Base-by-base conservation (phyloP, 2,113 vertebrate genomes). In the Dascyllus trimaculatus region DNA sequence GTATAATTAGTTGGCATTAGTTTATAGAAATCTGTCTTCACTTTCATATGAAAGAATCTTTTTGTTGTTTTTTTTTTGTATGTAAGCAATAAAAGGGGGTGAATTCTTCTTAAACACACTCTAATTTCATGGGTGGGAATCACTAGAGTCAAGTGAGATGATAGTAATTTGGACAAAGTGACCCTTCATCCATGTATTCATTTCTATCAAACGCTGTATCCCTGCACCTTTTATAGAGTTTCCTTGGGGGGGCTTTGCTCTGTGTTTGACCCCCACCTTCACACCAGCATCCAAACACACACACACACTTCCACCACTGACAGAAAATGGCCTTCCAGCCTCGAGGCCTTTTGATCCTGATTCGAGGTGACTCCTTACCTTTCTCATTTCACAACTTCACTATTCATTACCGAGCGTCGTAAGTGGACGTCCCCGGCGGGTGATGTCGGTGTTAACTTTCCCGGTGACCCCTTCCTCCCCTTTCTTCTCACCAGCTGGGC, bases 301-400 rank as follows among this genome's bases (percentile, higher is more conserved):
- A 78, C 63, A 70, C 63, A 38, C 54, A 35, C 32, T 35, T 35
- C 9, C 32, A 32, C 38, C 22, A 15, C 35, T 35, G 65, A 80
- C 72, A 70, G 83, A 69, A 78, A 75, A 14, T 54, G 56, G 48
- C 69, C 72, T 63, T 49, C 14, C 61, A 61, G 83, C 70, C 62
- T 17, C 4, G 1, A 54, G 70, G 21, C 35, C 57, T 52, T 18
- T 0, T 2, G 73, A 86, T 70, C 49, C n/a, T 84, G 62, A 87
- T 86, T 63, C 4, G 56, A 85, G 75, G 68, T 35, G 80, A 89
- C 85, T 54, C 73, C 45, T 38, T 63, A 87, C 78, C 82, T 85
- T 79, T 79, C 73, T 80, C 69, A 63, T 81, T 83, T 86, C 91
- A 89, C 81, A 80, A 10, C 78, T 85, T 92, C 91, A 74, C 84